phyloP scores from a whole-genome alignment of 2,888 invertebrate species.

The Hermaeophaga mercurialis region DNA sequence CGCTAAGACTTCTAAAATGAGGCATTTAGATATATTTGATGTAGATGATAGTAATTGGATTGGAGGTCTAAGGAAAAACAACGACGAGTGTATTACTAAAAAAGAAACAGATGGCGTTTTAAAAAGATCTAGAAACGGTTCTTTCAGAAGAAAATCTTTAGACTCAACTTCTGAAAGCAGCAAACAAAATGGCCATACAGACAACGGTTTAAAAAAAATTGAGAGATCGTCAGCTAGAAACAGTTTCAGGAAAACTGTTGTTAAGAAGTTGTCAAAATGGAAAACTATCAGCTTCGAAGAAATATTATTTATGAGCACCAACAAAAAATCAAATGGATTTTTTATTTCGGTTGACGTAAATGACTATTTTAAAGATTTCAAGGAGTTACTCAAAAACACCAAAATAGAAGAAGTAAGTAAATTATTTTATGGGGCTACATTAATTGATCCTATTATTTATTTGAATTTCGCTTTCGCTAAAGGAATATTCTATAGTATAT shows the following conservation, averaged over 20 bases:
- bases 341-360: conserved; percentile 40
- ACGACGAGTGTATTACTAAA: conserved; percentile 21
- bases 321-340: conserved; percentile 43
- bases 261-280: conserved; percentile 45
- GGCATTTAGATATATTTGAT: conserved; percentile 61
- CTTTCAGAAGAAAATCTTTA: conserved; percentile 25
- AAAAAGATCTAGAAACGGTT: conserved; percentile 30
- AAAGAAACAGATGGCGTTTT: conserved; percentile 24
- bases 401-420: conserved; percentile 23
- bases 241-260: conserved; percentile 64
- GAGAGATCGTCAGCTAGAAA: conserved; percentile 47
- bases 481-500: too few relatives aligned
- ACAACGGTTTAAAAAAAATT: conserved; percentile 29
- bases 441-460: too few relatives aligned
- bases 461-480: too few relatives aligned
- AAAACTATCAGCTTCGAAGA: conserved; percentile 44
- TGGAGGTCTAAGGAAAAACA: conserved; percentile 42
- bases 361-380: conserved; percentile 47
- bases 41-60: conserved; percentile 49
- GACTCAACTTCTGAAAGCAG: conserved; percentile 35
- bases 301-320: conserved; percentile 41
- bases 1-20: conserved; percentile 66
- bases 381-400: conserved; percentile 29
- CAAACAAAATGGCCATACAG: conserved; percentile 22
- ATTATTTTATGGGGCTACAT: too few relatives aligned